phyloP scores from a whole-genome alignment of 92 coral and sea anemone genomes.

The Blastomussa wellsi region DNA sequence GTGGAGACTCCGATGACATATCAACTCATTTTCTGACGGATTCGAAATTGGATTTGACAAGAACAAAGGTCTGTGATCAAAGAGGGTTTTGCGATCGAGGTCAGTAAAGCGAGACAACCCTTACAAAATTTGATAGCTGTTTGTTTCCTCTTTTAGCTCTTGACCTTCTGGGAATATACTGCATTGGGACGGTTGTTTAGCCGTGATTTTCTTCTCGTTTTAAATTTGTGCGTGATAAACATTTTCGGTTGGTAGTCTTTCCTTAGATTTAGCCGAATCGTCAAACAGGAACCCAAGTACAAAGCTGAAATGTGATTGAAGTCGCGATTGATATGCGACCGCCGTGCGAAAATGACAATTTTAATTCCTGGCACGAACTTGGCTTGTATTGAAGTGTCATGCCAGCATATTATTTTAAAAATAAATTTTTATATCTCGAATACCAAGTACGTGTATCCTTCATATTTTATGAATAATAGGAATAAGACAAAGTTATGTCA shows the following conservation, averaged over 20 bases:
- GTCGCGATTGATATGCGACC: not conserved
- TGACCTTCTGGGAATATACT: not conserved
- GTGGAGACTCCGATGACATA: conserved; percentile 8
- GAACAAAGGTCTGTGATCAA: not conserved
- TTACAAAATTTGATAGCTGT: not conserved
- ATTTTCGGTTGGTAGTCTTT: not conserved
- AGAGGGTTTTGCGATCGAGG: conserved; percentile 22
- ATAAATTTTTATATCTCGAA: too few relatives aligned
- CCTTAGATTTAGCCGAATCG: not conserved
- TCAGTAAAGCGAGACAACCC: conserved; percentile 32
- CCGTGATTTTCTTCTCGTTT: not conserved
- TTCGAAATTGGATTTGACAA: not conserved
- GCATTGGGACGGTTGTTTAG: not conserved
- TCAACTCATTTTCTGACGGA: conserved; percentile 4
- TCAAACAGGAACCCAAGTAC: not conserved
- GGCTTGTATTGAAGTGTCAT: too few relatives aligned
- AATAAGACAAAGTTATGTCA: too few relatives aligned
- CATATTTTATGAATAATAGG: too few relatives aligned
- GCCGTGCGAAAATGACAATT: not conserved
- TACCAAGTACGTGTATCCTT: too few relatives aligned
- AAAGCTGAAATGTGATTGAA: not conserved
- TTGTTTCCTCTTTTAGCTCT: not conserved
- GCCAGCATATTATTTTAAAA: too few relatives aligned
- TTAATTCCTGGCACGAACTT: not conserved
- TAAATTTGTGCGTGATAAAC: not conserved